These are phyloP conservation scores for Tetragonula clypearis DNA, from an alignment of 1,140 invertebrate genomes.

Conservation along the genomic window DNA sequence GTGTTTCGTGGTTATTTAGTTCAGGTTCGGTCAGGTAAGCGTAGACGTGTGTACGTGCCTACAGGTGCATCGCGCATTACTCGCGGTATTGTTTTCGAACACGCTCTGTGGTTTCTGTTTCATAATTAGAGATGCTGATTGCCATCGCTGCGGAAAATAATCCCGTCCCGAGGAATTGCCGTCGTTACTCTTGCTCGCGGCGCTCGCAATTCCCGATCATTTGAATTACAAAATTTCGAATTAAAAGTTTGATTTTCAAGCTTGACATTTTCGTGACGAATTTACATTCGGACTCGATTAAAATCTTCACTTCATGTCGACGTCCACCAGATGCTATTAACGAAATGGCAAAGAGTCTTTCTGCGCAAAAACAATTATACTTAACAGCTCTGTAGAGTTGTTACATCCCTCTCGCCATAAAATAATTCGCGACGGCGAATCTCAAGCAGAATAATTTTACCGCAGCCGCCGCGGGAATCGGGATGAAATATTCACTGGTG, in stretches of 20 bases:
- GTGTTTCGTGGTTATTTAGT: conserved; percentile 63
- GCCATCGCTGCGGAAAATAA: not conserved
- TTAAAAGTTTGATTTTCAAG: not conserved
- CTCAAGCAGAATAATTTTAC: not conserved
- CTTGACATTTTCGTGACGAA: not conserved
- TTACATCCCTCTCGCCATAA: not conserved
- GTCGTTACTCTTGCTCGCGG: not conserved
- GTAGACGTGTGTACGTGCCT: conserved; percentile 12
- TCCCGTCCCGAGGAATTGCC: not conserved
- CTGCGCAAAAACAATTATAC: not conserved
- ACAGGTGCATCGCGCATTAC: not conserved
- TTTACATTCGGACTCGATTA: not conserved
- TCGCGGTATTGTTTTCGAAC: conserved; percentile 31
- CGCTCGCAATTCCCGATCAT: not conserved
- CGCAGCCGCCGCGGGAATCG: not conserved
- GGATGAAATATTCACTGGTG: not conserved
- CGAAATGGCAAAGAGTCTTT: not conserved
- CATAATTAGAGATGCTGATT: conserved; percentile 37
- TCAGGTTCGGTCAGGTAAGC: conserved; percentile 41
- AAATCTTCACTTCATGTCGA: not conserved
- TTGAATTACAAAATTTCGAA: not conserved
- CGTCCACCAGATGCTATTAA: not conserved
- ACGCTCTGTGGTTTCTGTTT: not conserved
- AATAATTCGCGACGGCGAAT: not conserved
- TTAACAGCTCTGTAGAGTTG: not conserved